Conservation (phyloP, 1,140 invertebrate genomes). For the Brachionus manjavacas region DNA sequence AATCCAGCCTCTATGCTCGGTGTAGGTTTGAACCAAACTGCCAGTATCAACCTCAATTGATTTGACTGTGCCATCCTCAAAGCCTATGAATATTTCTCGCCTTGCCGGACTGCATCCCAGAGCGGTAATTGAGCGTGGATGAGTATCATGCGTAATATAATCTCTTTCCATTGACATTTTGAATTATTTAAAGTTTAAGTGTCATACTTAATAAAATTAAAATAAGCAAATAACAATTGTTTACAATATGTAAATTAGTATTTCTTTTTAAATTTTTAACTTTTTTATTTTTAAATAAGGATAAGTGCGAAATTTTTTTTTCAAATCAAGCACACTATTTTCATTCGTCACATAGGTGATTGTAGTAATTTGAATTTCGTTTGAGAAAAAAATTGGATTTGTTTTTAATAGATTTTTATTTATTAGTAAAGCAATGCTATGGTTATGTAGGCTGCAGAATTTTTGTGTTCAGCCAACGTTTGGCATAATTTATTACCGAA, state of each 20-base stretch:
- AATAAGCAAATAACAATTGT: background rate
- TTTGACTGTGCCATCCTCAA: constrained; percentile 50
- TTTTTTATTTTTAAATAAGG: background rate
- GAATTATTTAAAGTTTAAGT: background rate
- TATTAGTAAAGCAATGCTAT: background rate
- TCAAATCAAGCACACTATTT: background rate
- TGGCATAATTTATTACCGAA: constrained; percentile 18
- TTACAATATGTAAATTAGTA: background rate
- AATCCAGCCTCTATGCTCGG: constrained; percentile 37
- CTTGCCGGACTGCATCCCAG: constrained; percentile 53
- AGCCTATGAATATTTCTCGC: constrained; percentile 56
- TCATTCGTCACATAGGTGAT: background rate
- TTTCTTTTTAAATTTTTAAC: background rate
- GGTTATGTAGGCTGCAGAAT: background rate
- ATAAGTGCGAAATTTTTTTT: constrained; percentile 2
- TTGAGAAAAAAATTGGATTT: background rate
- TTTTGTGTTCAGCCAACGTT: background rate
- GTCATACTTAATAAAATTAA: background rate
- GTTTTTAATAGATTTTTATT: background rate
- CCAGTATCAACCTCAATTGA: constrained; percentile 36
- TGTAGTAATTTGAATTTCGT: background rate
- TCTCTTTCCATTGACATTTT: constrained; percentile 57
- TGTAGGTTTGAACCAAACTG: background rate
- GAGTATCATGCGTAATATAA: constrained; percentile 52
- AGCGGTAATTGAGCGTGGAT: constrained; percentile 53